Percentiles rank a stretch among this genome's conserved stretches.
These are phyloP conservation scores for Harpagus bidentatus DNA, from an alignment of 2,113 vertebrate species.

Conservation along the genomic window DNA sequence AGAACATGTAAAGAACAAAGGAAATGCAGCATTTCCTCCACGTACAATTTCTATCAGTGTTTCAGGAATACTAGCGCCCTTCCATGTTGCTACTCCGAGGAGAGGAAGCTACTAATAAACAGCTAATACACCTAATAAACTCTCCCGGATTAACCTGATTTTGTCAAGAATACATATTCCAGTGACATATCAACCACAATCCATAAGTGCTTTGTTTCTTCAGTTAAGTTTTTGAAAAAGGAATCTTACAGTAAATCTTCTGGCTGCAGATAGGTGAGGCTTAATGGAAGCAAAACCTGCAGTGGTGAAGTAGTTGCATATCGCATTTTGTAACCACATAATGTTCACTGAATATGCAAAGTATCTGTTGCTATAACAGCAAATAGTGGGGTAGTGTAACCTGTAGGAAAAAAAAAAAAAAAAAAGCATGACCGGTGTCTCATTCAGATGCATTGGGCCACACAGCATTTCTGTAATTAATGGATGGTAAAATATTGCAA, in stretches of 20 bases:
- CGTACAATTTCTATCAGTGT: not conserved
- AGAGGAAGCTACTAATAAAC: not conserved
- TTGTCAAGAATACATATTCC: not conserved
- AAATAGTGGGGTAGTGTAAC: not conserved
- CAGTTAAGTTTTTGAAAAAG: not conserved
- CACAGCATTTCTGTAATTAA: not conserved
- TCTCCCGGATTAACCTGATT: not conserved
- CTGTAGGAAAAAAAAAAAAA: not conserved
- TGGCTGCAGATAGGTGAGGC: not conserved
- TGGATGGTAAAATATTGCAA: not conserved
- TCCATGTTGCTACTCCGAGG: not conserved
- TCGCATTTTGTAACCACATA: not conserved
- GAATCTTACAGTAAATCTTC: not conserved
- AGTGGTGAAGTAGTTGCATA: not conserved
- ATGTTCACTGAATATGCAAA: not conserved
- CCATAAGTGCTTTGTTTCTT: not conserved
- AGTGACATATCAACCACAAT: not conserved
- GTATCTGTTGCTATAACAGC: not conserved
- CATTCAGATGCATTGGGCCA: not conserved
- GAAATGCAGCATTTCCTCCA: constrained; percentile 62
- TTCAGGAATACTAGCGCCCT: not conserved
- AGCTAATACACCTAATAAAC: not conserved
- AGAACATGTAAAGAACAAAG: constrained; percentile 69
- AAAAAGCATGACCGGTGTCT: not conserved
- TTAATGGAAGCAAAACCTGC: not conserved